Evolutionary conservation across 2,797 vertebrate species (phyloP).

Genomic region (Sebastes aleutianus): DNA sequence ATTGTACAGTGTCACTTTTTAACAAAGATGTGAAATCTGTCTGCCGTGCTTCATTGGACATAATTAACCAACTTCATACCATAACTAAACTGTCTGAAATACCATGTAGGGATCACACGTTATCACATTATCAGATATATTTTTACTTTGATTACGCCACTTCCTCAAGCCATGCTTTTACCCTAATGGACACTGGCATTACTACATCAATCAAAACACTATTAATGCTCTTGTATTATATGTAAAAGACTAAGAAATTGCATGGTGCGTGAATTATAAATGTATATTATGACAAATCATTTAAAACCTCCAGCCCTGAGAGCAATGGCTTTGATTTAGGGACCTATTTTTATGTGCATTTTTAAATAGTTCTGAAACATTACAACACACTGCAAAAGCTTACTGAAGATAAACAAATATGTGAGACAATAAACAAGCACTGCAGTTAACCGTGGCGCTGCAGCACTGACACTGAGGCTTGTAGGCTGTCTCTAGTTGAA

Average conservation of each 20-base stretch:
- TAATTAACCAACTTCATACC: constrained; percentile 60
- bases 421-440: constrained; percentile 31
- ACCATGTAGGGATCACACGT: constrained; percentile 50
- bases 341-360: constrained; percentile 80
- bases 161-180: constrained; percentile 65
- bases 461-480: constrained; percentile 55
- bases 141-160: constrained; percentile 69
- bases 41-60: constrained; percentile 70
- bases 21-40: constrained; percentile 75
- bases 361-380: constrained; percentile 75
- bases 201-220: constrained; percentile 68
- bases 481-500: constrained; percentile 50
- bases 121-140: constrained; percentile 58
- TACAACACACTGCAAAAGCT: constrained; percentile 66
- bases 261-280: constrained; percentile 84
- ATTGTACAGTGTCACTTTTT: constrained; percentile 86
- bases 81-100: constrained; percentile 60
- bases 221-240: constrained; percentile 83
- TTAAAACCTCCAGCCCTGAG: constrained; percentile 72
- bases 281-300: constrained; percentile 81
- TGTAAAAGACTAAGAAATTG: constrained; percentile 84
- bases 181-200: constrained; percentile 67
- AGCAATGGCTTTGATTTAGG: constrained; percentile 75
- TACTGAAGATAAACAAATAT: constrained; percentile 54
- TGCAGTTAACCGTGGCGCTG: constrained; percentile 42